Base-by-base conservation (phyloP, 37 sponge, comb jelly and placozoan genomes). In the Amphimedon queenslandica region DNA sequence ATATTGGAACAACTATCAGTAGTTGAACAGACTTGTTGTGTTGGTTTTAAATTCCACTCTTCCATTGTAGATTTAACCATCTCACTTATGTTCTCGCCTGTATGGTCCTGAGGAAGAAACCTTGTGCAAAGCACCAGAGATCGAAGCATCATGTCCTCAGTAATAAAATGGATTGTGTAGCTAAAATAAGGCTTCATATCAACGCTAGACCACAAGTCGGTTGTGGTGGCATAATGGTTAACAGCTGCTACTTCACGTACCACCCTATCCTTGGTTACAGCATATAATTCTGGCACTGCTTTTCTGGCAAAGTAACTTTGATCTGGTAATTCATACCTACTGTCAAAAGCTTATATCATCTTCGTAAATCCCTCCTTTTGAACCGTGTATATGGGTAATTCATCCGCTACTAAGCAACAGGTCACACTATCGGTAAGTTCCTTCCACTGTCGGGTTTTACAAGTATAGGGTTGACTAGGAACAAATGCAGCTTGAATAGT, bases 271-370 rank as follows among this genome's bases (percentile, higher is more conserved):
- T 37, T 67, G 13, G 66, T 67, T 69, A 40, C 33, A 29, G 24
- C 79, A 55, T 78, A 78, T 40, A 70, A 32, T 6, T n/a, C 40
- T 34, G 71, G 79, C 32, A 78, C 69, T 32, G 61, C 70, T n/a
- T 58, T 57, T 6, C 60, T 68, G 0, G 70, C 35, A 30, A 78
- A 57, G 58, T 69, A 69, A 0, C 37, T 42, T 27, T 70, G 31
- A 27, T 21, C 28, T 24, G 79, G 69, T 5, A 78, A 33, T 10
- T 78, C 30, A 69, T 78, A 78, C 35, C 65, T 41, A 29, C 40
- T 1, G 61, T 75, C 76, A 63, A 75, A 63, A 1, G 51, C 32
- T 27, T 40, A 38, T 42, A 75, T 21, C 65, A 75, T 28, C 0
- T 40, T 41, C 47, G 6, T 60, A 25, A 75, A 75, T 2, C 65